Evolutionary conservation across 2,888 invertebrate species (phyloP), one percentile per base, ranked within the genome.

Genomic region (Nephrotoma flavescens): DNA sequence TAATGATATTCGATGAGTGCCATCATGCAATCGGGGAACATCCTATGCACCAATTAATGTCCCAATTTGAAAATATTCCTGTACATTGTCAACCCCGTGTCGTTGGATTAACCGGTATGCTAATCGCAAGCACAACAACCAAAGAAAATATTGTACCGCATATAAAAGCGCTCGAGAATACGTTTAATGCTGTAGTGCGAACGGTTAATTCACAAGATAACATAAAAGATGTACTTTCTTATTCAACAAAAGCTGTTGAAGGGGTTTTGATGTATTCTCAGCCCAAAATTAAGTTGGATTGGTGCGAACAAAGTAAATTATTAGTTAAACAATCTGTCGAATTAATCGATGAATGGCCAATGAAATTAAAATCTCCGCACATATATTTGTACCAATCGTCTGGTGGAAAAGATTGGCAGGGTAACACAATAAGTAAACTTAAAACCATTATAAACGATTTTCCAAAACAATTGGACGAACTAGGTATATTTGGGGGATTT

Each of bases 1-100:
- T 99, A 44, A 90, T 98, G 9, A 95, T 99, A 87, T 95, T 99
- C 89, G 99, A 99, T 91, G 99, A 99, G 90, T 99, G 99, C 89
- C 99, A 99, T 90, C 95, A 96, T 90, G 97, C 95, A 0, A 95
- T 96, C 0, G 94, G 94, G 15, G 94, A 94, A 87, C 97, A 98
- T 90, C 95, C 97, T 0, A 98, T 97, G 95, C 92, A 96, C 19
- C 92, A 94, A 87, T 93, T 97, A 11, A 95, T 96, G 94, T 93
- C 93, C 87, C 90, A 92, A 5, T 95, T 95, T 89, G 92, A 93
- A 88, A 88, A 89, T n/a, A 91, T 92, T 42, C 89, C 92, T 0
- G 87, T 88, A 5, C 83, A 89, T 0, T 87, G 93, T 0, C 93
- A 94, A 19, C 97, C 98, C 0, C 93, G 95, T 89, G 94, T 99